Base-by-base conservation (phyloP, 2,797 vertebrate genomes). In the Lates japonicus region DNA sequence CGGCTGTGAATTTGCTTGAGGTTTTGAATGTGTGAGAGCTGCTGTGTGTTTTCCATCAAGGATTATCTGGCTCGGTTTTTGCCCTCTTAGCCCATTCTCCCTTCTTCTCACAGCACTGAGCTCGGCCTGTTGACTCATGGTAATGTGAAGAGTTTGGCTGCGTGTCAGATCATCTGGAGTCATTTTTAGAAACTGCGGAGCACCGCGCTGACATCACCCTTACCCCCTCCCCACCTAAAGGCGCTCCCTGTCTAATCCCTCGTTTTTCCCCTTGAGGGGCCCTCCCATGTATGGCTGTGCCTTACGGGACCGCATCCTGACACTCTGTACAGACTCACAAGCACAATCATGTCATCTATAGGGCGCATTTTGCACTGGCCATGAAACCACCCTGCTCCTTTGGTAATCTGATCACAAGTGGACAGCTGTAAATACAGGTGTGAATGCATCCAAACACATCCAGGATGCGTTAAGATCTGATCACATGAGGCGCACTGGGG, bases 131-230 rank as follows among this genome's bases (percentile, higher is more conserved):
- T 72, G 84, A 90, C 90, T 92, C 85, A 89, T 80, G 91, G 93
- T 93, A 95, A 95, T 93, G 88, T 93, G 93, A 95, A 90, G 88
- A 93, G 85, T 90, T 87, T 81, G 79, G 78, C 84, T 52, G 37
- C 3, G 68, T 59, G 69, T 89, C 82, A 93, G 58, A 91, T 92
- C 86, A 85, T 91, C 90, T 85, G 87, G 83, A 87, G 92, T 85
- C 81, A 93, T 91, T 94, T 94, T 93, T 93, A 94, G 93, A 91
- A 86, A 54, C 86, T 72, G 70, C 55, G 70, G 76, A 87, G 74
- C 37, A 69, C 39, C 1, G 13, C 39, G 0, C 83, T 91, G 88
- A 91, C 90, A 90, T 90, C 89, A 90, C 69, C 62, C 20, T 59
- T 19, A 29, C 29, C 66, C 46, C 71, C 64, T 73, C 46, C 71